A percentile compares a stretch with the other conserved stretches of the same genome.
Evolutionary conservation across 2,797 vertebrate species (phyloP).

Genomic region (Synanceia verrucosa): DNA sequence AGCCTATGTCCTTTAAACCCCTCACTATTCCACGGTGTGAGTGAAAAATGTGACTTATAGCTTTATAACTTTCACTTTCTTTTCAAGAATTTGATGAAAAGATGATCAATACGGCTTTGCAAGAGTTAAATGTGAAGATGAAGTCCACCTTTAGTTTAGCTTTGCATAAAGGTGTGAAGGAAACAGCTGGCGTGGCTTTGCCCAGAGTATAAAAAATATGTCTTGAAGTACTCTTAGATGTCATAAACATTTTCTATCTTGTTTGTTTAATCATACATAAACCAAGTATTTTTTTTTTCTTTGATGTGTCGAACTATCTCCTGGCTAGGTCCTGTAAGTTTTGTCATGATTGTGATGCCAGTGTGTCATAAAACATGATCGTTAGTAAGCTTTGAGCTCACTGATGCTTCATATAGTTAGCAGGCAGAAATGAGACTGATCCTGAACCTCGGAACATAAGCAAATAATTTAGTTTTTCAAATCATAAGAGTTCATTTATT

Average conservation of each 20-base stretch:
- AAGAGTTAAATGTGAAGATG: conserved; percentile 5
- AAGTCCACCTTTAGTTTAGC: neutral
- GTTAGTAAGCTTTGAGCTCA: neutral
- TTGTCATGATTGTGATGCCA: neutral
- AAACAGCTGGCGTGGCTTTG: neutral
- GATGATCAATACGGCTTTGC: conserved; percentile 1
- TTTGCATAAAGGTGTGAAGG: neutral
- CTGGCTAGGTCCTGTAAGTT: neutral
- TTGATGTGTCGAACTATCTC: neutral
- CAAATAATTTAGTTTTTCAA: too few species aligned
- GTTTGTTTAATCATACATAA: neutral
- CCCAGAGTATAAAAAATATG: neutral
- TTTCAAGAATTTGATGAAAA: conserved; percentile 12
- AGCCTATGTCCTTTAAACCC: neutral
- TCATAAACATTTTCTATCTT: neutral
- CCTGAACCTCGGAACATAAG: neutral
- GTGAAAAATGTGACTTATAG: neutral
- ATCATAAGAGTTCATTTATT: too few species aligned
- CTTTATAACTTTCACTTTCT: conserved; percentile 6
- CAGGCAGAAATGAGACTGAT: neutral
- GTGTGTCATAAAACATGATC: neutral
- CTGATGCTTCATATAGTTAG: neutral
- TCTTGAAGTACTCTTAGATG: neutral
- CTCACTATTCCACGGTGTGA: neutral
- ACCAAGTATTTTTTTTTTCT: too few species aligned